Evolutionary conservation across 1,140 invertebrate genomes (phyloP).

Genomic region (Tetranychus urticae): DNA sequence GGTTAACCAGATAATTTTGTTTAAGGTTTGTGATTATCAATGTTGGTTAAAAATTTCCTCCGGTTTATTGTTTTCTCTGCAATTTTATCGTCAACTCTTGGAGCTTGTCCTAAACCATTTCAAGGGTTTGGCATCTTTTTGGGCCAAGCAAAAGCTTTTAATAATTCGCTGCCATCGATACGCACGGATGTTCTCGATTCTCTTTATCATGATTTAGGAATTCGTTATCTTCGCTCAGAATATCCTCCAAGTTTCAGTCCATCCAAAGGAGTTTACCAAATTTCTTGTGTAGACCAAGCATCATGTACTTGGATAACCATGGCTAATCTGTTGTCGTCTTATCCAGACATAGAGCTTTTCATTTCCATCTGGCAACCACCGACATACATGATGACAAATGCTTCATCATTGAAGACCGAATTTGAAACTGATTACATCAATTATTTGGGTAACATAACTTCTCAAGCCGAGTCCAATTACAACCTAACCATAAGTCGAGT

Average conservation of each 20-base stretch:
- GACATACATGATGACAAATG: not conserved
- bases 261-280: not conserved
- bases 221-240: not conserved
- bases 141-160: not conserved
- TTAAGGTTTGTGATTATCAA: no score
- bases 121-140: not conserved
- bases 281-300: not conserved
- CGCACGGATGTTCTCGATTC: not conserved
- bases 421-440: not conserved
- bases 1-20: no score
- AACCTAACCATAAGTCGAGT: not conserved
- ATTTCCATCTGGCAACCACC: not conserved
- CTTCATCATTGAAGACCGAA: not conserved
- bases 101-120: not conserved
- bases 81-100: no score
- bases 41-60: no score
- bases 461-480: not conserved
- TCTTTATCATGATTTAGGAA: not conserved
- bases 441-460: not conserved
- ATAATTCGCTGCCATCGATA: not conserved
- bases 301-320: not conserved
- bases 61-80: no score
- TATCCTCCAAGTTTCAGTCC: not conserved
- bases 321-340: no score
- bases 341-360: not conserved